Evolutionary conservation across 2,113 vertebrate species (phyloP).

Genomic region (Saccopteryx leptura): DNA sequence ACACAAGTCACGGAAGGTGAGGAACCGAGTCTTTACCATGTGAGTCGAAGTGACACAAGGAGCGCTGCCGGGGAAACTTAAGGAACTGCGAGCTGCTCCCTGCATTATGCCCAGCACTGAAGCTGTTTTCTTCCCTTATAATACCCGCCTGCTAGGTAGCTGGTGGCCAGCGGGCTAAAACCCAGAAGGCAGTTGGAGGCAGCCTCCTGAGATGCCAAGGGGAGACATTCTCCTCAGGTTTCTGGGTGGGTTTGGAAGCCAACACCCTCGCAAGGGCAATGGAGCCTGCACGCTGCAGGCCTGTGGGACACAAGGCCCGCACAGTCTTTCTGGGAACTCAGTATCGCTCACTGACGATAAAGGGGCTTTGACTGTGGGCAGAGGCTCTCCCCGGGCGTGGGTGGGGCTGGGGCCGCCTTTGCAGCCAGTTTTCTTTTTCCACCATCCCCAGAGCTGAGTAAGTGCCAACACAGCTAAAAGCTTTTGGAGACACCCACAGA

Average conservation of each 20-base stretch:
- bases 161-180: neutral
- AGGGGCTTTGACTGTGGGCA: slow-evolving; percentile 79
- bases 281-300: slow-evolving; percentile 72
- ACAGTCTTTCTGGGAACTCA: slow-evolving; percentile 73
- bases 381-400: slow-evolving; percentile 38
- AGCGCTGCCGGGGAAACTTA: neutral
- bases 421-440: slow-evolving; percentile 77
- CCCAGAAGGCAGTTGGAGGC: slow-evolving; percentile 28
- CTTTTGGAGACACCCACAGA: slow-evolving; percentile 50
- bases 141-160: neutral
- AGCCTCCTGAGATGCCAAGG: slow-evolving; percentile 45
- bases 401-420: slow-evolving; percentile 61
- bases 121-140: neutral
- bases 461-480: slow-evolving; percentile 54
- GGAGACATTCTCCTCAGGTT: slow-evolving; percentile 70
- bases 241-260: slow-evolving; percentile 73
- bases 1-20: accelerated
- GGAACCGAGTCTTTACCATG: neutral
- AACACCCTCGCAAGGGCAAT: slow-evolving; percentile 73
- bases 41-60: neutral
- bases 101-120: neutral
- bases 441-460: slow-evolving; percentile 60
- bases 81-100: neutral
- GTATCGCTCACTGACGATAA: slow-evolving; percentile 75
- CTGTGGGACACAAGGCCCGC: slow-evolving; percentile 76